phyloP scores from a whole-genome alignment of 2,888 invertebrate genomes.

The Dusona sp. region DNA sequence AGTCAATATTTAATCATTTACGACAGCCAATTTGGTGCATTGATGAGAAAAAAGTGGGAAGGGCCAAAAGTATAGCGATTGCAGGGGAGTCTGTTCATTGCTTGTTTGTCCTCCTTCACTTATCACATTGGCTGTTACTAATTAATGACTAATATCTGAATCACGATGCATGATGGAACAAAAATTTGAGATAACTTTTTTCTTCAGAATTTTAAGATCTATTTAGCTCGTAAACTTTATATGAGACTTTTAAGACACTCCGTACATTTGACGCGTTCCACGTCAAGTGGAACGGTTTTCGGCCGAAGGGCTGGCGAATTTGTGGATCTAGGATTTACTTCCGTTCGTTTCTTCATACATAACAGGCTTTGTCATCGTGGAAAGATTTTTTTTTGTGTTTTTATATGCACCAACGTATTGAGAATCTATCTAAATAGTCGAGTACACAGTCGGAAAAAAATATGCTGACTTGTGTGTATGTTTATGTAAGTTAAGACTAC shows the following conservation, averaged over 20 bases:
- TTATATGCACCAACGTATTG: background rate
- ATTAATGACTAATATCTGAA: background rate
- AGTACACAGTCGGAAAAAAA: background rate
- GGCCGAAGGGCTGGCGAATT: slow-evolving; percentile 10
- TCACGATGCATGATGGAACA: background rate
- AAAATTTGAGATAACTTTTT: background rate
- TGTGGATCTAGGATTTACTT: slow-evolving; percentile 21
- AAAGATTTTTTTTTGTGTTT: slow-evolving; percentile 2
- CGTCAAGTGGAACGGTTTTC: slow-evolving; percentile 32
- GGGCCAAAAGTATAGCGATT: background rate
- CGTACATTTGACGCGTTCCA: background rate
- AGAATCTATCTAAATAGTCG: background rate
- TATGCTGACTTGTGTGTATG: background rate
- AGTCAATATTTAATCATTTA: background rate
- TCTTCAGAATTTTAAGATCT: background rate
- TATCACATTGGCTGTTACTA: background rate
- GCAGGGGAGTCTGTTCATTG: background rate
- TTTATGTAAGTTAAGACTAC: background rate
- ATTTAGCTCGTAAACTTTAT: background rate
- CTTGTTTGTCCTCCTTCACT: background rate
- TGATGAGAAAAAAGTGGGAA: background rate
- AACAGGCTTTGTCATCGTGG: slow-evolving; percentile 25
- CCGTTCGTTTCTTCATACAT: slow-evolving; percentile 11
- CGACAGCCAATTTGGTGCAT: background rate
- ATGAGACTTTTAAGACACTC: background rate